Percentiles rank a stretch among this genome's conserved stretches.
phyloP scores from a whole-genome alignment of 2,113 vertebrate species.

The Zapornia atra region DNA sequence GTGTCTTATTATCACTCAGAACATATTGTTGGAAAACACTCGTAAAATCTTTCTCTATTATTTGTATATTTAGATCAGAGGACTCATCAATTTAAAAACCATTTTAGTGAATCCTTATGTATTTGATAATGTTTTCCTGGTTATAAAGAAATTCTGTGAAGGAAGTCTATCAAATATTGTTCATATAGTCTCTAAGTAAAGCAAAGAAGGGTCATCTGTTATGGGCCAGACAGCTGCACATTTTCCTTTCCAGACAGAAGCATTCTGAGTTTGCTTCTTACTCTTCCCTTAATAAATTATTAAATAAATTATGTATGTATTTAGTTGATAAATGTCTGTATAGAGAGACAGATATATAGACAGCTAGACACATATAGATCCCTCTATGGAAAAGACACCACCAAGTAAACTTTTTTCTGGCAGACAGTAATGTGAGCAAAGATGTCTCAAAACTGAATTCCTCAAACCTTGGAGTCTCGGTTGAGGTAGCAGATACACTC shows the following conservation, averaged over 20 bases:
- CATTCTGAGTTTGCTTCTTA: background rate
- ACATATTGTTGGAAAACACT: background rate
- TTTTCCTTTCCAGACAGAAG: background rate
- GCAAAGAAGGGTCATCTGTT: background rate
- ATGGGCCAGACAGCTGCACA: background rate
- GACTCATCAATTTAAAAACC: constrained; percentile 55
- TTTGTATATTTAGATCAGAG: constrained; percentile 52
- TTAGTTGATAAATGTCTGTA: background rate
- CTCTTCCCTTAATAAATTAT: background rate
- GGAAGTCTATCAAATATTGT: background rate
- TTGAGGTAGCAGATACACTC: background rate
- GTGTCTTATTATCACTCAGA: constrained; percentile 25
- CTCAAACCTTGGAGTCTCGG: background rate
- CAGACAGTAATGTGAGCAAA: background rate
- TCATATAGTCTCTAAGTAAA: background rate
- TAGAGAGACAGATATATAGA: background rate
- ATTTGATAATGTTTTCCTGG: background rate
- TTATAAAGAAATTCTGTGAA: background rate
- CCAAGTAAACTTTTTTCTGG: background rate
- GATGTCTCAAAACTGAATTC: background rate
- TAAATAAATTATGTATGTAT: background rate
- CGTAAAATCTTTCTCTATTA: constrained; percentile 48
- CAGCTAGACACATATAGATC: background rate
- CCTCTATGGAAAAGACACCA: background rate
- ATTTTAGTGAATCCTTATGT: constrained; percentile 44